phyloP scores from a whole-genome alignment of 2,888 invertebrate species.

The Dryocosmus kuriphilus region DNA sequence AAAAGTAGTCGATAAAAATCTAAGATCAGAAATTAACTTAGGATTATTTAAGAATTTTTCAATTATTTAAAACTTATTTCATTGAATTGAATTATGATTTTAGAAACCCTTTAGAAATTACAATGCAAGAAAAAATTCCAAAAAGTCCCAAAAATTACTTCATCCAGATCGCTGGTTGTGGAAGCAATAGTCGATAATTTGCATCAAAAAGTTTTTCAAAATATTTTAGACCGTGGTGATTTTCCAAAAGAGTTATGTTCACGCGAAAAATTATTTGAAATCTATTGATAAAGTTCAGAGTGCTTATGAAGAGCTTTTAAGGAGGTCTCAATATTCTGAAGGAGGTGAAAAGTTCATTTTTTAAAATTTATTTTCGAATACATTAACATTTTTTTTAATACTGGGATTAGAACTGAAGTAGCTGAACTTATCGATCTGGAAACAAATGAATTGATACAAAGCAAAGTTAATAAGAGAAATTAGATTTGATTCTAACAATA shows the following conservation, averaged over 20 bases:
- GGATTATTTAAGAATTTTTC: background rate
- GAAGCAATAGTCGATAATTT: slow-evolving; percentile 62
- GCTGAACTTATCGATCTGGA: background rate
- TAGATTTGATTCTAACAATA: background rate
- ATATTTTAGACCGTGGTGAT: slow-evolving; percentile 54
- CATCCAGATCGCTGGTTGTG: slow-evolving; percentile 57
- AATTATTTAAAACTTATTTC: background rate
- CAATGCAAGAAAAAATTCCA: slow-evolving; percentile 44
- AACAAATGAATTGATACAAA: background rate
- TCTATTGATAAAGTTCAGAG: slow-evolving; percentile 58
- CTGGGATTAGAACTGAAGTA: background rate
- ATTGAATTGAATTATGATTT: background rate
- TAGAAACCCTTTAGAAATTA: slow-evolving; percentile 60
- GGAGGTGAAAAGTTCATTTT: slow-evolving; percentile 49
- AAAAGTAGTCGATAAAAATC: too few relatives aligned
- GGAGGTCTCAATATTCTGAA: slow-evolving; percentile 53
- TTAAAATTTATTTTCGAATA: background rate
- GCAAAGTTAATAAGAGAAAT: background rate
- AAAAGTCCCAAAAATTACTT: slow-evolving; percentile 47
- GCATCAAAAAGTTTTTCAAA: slow-evolving; percentile 60
- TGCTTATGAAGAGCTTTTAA: slow-evolving; percentile 60
- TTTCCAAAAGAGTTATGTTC: slow-evolving; percentile 62
- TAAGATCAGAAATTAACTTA: too few relatives aligned
- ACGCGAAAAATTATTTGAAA: slow-evolving; percentile 53
- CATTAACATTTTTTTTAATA: background rate